Base-by-base conservation (phyloP, 92 coral and sea anemone genomes). In the Zoanthus gigantus region DNA sequence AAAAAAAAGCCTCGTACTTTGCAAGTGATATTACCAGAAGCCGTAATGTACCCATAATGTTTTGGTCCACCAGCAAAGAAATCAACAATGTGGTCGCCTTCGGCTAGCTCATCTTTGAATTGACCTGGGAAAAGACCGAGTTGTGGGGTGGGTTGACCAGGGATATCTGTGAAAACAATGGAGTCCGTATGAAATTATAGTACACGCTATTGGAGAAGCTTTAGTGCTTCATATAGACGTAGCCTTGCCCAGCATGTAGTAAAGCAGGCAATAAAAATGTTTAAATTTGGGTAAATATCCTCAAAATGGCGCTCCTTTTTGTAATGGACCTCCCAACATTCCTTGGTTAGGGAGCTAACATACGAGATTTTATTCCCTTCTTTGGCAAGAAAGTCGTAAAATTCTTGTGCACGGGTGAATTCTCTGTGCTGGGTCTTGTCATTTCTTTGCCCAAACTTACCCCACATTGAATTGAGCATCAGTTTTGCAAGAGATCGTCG, bases 211-310 rank as follows among this genome's bases (percentile, higher is more conserved):
- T 30, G 42, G 23, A 72, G 53, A 1, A 72, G 53, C 18, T 72
- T 53, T 45, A 72, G 47, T 13, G 76, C 53, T 72, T 37, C 54
- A 15, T 37, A 72, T 0, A 72, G 23, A 42, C 52, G 76, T 9
- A 72, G 76, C 7, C 76, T 5, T 29, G 75, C 48, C 75, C 75
- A 71, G 46, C 75, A 71, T 28, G 46, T 71, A 13, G 75, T 71
- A 28, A 72, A 72, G 46, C 76, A 72, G 23, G 76, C 76, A 5
- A 72, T 44, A 12, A 72, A 72, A 16, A 72, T 72, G 76, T 72
- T 72, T 3, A 72, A 9, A 16, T 34, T 34, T 13, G 76, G 76
- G 4, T 5, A 42, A 12, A 72, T 1, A 14, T 4, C 16, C 46
- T 72, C 76, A 28, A 9, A 34, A 34, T 72, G 76, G 6, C 42